These are phyloP conservation scores for Bombyx huttoni DNA, from an alignment of 2,888 invertebrate genomes.

Conservation along the genomic window DNA sequence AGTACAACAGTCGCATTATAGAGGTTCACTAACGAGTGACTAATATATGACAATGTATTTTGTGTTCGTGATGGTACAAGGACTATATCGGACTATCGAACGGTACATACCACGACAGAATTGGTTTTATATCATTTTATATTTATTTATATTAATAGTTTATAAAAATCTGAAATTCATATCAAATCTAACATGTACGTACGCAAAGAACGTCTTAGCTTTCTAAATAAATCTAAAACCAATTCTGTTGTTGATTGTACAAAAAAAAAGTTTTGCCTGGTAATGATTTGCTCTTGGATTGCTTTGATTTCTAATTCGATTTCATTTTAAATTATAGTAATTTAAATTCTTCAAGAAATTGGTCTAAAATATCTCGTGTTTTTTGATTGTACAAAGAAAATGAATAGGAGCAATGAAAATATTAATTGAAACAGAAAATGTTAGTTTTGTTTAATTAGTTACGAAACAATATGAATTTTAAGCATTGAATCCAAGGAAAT, in stretches of 20 bases:
- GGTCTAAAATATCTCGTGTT: no score
- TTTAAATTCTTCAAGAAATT: no score
- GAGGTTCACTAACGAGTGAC: conserved; percentile 31
- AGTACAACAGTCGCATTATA: conserved; percentile 26
- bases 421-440: conserved; percentile 1
- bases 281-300: conserved; percentile 11
- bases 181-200: not conserved
- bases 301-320: conserved; percentile 8
- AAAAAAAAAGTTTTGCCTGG: conserved; percentile 28
- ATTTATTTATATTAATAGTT: conserved; percentile 6
- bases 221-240: conserved; percentile 18
- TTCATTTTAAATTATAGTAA: no score
- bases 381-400: no score
- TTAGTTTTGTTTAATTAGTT: conserved; percentile 1
- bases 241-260: conserved; percentile 34
- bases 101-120: conserved; percentile 27
- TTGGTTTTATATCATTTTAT: conserved; percentile 18
- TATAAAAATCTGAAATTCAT: conserved; percentile 5
- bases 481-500: not conserved
- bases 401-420: not conserved
- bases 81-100: conserved; percentile 29
- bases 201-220: not conserved
- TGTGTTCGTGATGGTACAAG: conserved; percentile 28
- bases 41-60: conserved; percentile 34
- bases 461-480: no score